phyloP scores from a whole-genome alignment of 1,140 invertebrate species.

The Cyclargus thomasi region DNA sequence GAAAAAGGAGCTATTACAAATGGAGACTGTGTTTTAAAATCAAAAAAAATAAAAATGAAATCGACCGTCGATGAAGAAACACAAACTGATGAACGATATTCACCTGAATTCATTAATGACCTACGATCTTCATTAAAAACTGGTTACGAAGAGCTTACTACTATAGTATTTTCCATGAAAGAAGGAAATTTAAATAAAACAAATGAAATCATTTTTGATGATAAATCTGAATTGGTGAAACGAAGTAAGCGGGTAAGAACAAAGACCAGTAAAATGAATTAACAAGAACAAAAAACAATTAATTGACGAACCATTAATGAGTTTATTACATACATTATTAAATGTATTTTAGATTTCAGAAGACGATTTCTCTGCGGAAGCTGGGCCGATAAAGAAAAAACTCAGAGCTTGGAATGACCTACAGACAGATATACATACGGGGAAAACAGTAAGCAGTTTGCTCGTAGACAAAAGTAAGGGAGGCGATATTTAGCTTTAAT shows the following conservation, averaged over 20 bases:
- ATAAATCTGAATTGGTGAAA: neutral
- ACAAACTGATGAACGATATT: neutral
- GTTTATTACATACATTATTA: too few relatives aligned
- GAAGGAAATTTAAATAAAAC: neutral
- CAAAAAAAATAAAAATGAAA: neutral
- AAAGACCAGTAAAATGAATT: too few relatives aligned
- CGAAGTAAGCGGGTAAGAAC: neutral
- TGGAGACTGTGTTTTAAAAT: neutral
- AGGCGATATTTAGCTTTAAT: too few relatives aligned
- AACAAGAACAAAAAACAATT: too few relatives aligned
- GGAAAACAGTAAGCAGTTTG: neutral
- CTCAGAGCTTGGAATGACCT: neutral
- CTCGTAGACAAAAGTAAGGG: too few relatives aligned
- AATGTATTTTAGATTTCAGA: neutral
- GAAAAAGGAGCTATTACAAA: neutral
- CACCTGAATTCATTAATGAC: neutral
- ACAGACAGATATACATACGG: neutral
- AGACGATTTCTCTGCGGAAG: neutral
- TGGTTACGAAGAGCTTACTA: neutral
- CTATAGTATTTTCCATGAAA: neutral
- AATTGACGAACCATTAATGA: too few relatives aligned
- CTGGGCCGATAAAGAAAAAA: conserved; percentile 2
- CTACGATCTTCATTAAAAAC: neutral
- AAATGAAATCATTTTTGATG: neutral
- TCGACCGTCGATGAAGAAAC: neutral